Percentiles rank a stretch among this genome's conserved stretches.
Conservation (phyloP, 2,888 invertebrate species). For the Drosophila dives region DNA sequence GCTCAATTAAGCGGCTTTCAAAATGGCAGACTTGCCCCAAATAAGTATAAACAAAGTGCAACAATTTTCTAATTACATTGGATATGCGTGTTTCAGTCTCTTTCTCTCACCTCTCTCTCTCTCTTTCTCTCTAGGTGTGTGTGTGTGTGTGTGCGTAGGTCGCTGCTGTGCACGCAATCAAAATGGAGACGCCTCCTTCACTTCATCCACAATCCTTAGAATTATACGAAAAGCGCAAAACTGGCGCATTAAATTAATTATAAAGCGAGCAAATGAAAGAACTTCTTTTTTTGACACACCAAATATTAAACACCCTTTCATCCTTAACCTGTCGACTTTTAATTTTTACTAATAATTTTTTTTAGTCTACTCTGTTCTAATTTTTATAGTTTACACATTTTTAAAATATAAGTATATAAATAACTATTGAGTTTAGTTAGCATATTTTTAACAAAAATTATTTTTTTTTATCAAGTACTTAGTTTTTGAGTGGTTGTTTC, state of each 20-base stretch:
- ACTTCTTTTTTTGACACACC: not conserved
- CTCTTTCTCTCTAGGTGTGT: not conserved
- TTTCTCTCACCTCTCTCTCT: not conserved
- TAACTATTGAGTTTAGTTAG: not conserved
- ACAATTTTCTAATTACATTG: slow-evolving; percentile 78
- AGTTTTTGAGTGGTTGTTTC: not conserved
- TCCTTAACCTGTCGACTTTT: not conserved
- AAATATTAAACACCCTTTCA: not conserved
- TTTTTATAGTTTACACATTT: not conserved
- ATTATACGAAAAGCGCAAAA: slow-evolving; percentile 68
- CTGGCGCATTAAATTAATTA: slow-evolving; percentile 81
- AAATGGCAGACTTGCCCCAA: slow-evolving; percentile 63
- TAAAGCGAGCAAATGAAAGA: slow-evolving; percentile 26
- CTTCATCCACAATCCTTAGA: slow-evolving; percentile 11
- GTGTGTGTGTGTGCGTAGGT: slow-evolving; percentile 15
- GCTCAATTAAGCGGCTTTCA: slow-evolving; percentile 67
- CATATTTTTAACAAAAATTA: not conserved
- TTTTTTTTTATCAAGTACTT: not conserved
- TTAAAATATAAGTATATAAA: not conserved
- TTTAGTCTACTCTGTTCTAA: not conserved
- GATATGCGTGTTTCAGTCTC: slow-evolving; percentile 1
- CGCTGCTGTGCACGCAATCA: slow-evolving; percentile 57
- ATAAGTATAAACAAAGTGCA: slow-evolving; percentile 71
- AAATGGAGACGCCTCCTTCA: slow-evolving; percentile 13
- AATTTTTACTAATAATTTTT: not conserved